These are phyloP conservation scores for Bufotes viridis DNA, from an alignment of 2,797 vertebrate genomes.

Conservation along the genomic window DNA sequence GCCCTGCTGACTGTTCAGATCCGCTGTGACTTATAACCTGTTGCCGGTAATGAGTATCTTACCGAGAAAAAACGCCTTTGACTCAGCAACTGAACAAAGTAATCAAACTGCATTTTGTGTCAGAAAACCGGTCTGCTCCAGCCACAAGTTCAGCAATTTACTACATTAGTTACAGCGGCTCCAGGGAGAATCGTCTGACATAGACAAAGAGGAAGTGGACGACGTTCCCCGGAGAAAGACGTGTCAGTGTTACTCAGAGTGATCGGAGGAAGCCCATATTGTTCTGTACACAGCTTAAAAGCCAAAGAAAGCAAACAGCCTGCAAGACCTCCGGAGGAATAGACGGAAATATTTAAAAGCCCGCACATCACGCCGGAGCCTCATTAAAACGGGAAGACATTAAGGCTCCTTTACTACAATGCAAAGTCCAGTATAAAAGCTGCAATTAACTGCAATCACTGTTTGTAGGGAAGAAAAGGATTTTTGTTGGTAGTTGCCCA, in stretches of 20 bases:
- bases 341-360: conserved; percentile 4
- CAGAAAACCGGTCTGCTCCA: conserved; percentile 9
- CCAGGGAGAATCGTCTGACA: conserved; percentile 12
- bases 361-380: not conserved
- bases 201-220: conserved; percentile 30
- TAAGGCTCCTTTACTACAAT: not conserved
- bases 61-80: not conserved
- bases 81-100: conserved; percentile 13
- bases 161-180: conserved; percentile 10
- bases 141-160: conserved; percentile 26
- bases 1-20: not conserved
- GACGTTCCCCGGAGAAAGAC: not conserved
- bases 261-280: conserved; percentile 25
- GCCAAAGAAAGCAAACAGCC: conserved; percentile 25
- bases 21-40: conserved; percentile 1
- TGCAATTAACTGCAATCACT: not conserved
- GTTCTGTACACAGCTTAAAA: conserved; percentile 31
- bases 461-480: not conserved
- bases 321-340: conserved; percentile 12
- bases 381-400: not conserved
- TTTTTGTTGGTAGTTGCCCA: too few species aligned
- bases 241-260: conserved; percentile 18
- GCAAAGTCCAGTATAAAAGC: not conserved
- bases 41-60: conserved; percentile 7
- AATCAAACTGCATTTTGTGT: conserved; percentile 39